A percentile compares a stretch with the other conserved stretches of the same genome.
These are phyloP conservation scores for Dromiciops gliroides DNA, from an alignment of 2,113 vertebrate species.

Conservation along the genomic window DNA sequence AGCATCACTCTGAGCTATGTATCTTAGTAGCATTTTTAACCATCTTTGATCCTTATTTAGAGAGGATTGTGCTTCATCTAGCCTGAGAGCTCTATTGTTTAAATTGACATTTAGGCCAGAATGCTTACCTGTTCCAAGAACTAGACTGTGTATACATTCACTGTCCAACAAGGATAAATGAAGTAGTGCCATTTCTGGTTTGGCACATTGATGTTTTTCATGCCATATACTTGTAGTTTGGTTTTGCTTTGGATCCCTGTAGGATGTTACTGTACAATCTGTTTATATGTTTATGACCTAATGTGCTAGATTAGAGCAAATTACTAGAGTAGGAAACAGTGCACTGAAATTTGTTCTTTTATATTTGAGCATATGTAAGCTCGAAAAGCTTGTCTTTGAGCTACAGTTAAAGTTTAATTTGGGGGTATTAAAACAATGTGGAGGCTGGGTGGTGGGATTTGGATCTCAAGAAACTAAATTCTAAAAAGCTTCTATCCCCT, in stretches of 20 bases:
- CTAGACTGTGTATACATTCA: neutral
- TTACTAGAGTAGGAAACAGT: neutral
- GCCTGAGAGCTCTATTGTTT: neutral
- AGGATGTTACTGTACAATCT: neutral
- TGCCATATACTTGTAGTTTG: neutral
- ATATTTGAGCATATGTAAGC: neutral
- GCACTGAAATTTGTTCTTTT: neutral
- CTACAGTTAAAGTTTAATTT: neutral
- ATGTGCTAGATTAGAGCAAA: neutral
- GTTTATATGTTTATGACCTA: neutral
- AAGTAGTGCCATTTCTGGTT: neutral
- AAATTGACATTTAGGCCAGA: neutral
- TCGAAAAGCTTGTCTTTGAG: neutral
- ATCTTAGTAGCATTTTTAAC: neutral
- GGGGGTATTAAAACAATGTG: neutral
- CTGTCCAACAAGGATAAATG: too few relatives aligned
- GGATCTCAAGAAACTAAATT: neutral
- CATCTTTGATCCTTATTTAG: neutral
- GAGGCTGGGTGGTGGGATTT: neutral
- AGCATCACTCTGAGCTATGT: neutral
- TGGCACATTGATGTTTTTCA: neutral
- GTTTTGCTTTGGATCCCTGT: neutral
- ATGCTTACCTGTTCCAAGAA: neutral
- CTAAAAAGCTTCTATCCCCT: slow-evolving; percentile 23
- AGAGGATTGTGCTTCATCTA: neutral